phyloP scores from a whole-genome alignment of 2,797 vertebrate genomes.

The Catostomus latipinnis region DNA sequence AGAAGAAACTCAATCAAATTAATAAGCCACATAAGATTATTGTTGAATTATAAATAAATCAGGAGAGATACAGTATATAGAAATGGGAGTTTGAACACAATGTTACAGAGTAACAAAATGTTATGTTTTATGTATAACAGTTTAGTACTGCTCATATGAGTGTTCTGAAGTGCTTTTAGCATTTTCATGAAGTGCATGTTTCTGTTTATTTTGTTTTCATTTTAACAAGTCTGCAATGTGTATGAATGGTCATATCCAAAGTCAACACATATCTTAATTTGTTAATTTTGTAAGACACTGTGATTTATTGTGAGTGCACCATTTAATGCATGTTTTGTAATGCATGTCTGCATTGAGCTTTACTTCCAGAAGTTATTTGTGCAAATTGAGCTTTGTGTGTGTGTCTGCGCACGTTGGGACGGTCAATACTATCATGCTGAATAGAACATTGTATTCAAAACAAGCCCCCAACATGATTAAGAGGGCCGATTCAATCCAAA shows the following conservation, averaged over 20 bases:
- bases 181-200: conserved; percentile 48
- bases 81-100: neutral
- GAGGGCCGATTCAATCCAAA: conserved; percentile 61
- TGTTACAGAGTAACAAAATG: neutral
- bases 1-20: no score
- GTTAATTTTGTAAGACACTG: conserved; percentile 4
- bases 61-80: neutral
- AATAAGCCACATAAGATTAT: neutral
- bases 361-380: conserved; percentile 15
- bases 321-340: conserved; percentile 44
- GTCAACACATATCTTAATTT: conserved; percentile 6
- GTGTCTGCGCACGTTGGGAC: conserved; percentile 21
- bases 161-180: conserved; percentile 13
- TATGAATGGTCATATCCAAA: conserved; percentile 27
- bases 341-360: conserved; percentile 56
- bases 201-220: neutral
- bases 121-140: neutral
- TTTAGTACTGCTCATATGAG: conserved; percentile 2
- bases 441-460: conserved; percentile 52
- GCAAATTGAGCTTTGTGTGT: neutral
- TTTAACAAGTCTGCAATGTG: conserved; percentile 8
- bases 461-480: conserved; percentile 58
- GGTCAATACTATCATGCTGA: conserved; percentile 56
- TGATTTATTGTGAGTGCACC: conserved; percentile 9
- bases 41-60: neutral